Conservation (phyloP, 1,140 invertebrate genomes). For the Pogonomyrmex barbatus region DNA sequence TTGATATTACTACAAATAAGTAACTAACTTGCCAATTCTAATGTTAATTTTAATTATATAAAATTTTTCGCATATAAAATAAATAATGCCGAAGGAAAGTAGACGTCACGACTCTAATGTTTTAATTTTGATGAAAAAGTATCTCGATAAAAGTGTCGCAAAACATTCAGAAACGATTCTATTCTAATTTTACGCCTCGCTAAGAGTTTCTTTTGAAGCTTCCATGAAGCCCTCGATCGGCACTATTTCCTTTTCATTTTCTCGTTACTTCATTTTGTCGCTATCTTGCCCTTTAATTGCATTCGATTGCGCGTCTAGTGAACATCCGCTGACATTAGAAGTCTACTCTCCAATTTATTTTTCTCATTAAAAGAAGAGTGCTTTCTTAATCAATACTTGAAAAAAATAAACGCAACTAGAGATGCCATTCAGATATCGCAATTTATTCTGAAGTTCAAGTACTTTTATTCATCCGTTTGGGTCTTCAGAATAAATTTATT, state of each 20-base stretch:
- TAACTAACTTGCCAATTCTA: no score
- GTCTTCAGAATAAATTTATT: conserved; percentile 38
- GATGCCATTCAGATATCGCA: conserved; percentile 1
- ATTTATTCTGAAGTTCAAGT: background rate
- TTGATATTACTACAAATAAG: background rate
- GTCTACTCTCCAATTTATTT: conserved; percentile 42
- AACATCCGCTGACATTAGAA: conserved; percentile 24
- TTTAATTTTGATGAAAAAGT: conserved; percentile 63
- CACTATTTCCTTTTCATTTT: conserved; percentile 10
- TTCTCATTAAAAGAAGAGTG: conserved; percentile 12
- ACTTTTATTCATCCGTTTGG: conserved; percentile 7
- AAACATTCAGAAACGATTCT: conserved; percentile 53
- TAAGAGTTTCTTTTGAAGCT: conserved; percentile 60
- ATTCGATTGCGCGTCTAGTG: conserved; percentile 18
- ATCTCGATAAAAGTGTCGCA: conserved; percentile 28
- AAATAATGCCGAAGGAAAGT: conserved; percentile 22
- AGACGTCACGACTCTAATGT: conserved; percentile 1
- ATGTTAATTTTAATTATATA: no score
- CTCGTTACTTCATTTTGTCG: background rate
- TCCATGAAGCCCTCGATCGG: conserved; percentile 8
- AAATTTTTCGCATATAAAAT: conserved; percentile 15
- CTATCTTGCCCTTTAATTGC: conserved; percentile 56
- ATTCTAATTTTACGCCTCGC: conserved; percentile 59
- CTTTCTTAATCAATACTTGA: background rate
- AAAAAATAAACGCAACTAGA: conserved; percentile 29